Percentiles rank a stretch among this genome's conserved stretches.
phyloP scores from a whole-genome alignment of 2,888 invertebrate genomes.

The Epirrhoe alternata region DNA sequence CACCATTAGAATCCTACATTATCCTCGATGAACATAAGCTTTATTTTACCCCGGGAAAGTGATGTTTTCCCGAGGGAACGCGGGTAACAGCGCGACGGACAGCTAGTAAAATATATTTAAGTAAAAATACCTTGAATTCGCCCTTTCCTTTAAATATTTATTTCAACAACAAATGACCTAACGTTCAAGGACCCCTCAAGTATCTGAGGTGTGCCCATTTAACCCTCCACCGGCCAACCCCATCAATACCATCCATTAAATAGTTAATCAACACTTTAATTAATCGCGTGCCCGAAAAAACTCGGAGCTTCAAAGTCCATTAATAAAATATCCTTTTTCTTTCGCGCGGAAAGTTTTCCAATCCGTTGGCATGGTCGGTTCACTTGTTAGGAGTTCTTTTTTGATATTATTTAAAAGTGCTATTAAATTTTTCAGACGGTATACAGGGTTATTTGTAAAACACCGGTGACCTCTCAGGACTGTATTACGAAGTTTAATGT shows the following conservation, averaged over 20 bases:
- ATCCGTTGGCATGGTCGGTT: not conserved
- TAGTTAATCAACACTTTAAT: conserved; percentile 37
- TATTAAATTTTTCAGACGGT: no score
- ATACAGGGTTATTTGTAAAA: no score
- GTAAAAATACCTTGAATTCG: not conserved
- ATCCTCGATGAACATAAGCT: no score
- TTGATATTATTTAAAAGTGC: not conserved
- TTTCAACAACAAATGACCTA: not conserved
- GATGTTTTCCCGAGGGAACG: no score
- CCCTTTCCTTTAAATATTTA: not conserved
- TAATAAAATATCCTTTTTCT: conserved; percentile 35
- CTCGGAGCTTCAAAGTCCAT: conserved; percentile 39
- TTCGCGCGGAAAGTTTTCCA: conserved; percentile 5
- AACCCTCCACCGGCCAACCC: conserved; percentile 8
- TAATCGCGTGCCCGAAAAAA: conserved; percentile 32
- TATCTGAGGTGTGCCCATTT: conserved; percentile 5
- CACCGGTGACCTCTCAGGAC: no score
- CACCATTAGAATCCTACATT: no score
- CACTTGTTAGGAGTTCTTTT: not conserved
- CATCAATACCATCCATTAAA: conserved; percentile 28
- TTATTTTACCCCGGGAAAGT: no score
- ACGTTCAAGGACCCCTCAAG: not conserved
- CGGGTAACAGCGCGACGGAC: no score
- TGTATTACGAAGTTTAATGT: no score
- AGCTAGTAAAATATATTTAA: no score